Evolutionary conservation across 2,113 vertebrate species (phyloP).

Genomic region (Periophthalmus modestus): DNA sequence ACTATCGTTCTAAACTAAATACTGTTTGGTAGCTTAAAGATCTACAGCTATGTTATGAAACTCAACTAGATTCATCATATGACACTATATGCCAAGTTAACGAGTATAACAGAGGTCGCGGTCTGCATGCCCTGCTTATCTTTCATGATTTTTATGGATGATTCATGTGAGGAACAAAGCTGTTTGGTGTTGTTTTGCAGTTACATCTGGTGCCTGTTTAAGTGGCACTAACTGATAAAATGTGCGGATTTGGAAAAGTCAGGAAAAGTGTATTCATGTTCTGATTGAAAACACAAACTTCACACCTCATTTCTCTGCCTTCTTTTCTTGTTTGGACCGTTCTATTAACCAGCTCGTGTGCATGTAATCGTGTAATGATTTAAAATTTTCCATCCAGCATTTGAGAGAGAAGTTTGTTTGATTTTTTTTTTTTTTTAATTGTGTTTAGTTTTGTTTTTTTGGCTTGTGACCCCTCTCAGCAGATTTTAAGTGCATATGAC

Average conservation of each 20-base stretch:
- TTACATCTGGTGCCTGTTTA: constrained; percentile 41
- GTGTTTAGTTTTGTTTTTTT: too few species aligned
- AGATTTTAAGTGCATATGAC: too few species aligned
- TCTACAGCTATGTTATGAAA: constrained; percentile 51
- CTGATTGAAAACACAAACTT: constrained; percentile 61
- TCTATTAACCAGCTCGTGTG: neutral
- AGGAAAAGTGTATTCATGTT: constrained; percentile 20
- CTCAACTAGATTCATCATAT: constrained; percentile 20
- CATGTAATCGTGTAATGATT: neutral
- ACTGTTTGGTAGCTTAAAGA: constrained; percentile 23
- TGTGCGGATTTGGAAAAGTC: constrained; percentile 19
- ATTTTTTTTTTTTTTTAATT: too few species aligned
- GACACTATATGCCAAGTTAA: neutral
- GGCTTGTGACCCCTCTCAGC: too few species aligned
- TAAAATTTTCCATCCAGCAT: too few species aligned
- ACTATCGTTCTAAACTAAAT: constrained; percentile 20
- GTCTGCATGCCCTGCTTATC: constrained; percentile 6
- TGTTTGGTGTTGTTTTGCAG: constrained; percentile 27
- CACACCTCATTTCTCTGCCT: constrained; percentile 28
- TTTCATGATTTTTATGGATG: neutral
- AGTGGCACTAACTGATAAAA: constrained; percentile 25
- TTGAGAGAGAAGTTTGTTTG: too few species aligned
- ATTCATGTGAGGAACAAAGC: constrained; percentile 33
- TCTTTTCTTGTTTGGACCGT: neutral
- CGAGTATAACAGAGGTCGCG: constrained; percentile 1